Evolutionary conservation across 2,113 vertebrate genomes (phyloP).

Genomic region (Rutilus rutilus): DNA sequence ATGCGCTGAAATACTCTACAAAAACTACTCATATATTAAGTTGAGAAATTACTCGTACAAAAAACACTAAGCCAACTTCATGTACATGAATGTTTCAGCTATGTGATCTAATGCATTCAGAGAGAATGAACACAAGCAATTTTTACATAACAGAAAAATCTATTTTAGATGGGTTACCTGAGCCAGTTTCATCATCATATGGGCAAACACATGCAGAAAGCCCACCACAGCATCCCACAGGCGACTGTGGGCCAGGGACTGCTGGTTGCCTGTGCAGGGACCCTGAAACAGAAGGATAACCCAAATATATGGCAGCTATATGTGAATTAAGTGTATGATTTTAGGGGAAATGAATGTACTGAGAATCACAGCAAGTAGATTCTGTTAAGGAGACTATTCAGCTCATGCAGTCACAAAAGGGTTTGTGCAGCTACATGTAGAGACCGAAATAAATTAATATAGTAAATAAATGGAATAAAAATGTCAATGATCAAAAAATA

Average conservation of each 20-base stretch:
- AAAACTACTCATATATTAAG: neutral
- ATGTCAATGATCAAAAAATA: neutral
- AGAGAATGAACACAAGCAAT: neutral
- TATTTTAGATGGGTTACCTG: constrained; percentile 77
- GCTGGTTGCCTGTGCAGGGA: constrained; percentile 95
- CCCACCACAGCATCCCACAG: constrained; percentile 96
- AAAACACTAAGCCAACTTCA: neutral
- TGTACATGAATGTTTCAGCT: neutral
- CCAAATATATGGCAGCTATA: neutral
- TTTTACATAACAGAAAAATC: neutral
- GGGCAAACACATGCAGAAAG: constrained; percentile 95
- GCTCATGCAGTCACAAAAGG: neutral
- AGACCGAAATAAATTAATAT: neutral
- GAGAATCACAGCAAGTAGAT: neutral
- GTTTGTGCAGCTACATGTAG: neutral
- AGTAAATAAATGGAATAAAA: neutral
- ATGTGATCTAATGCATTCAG: neutral
- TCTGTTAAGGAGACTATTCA: neutral
- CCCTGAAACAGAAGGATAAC: constrained; percentile 75
- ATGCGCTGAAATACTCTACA: neutral
- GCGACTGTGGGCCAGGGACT: constrained; percentile 93
- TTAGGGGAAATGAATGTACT: neutral
- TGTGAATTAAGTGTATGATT: neutral
- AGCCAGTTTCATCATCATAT: constrained; percentile 98
- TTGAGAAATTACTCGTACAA: neutral